A percentile compares a stretch with the other conserved stretches of the same genome.
These are phyloP conservation scores for Lagodon rhomboides DNA, from an alignment of 2,797 vertebrate species.

Conservation along the genomic window DNA sequence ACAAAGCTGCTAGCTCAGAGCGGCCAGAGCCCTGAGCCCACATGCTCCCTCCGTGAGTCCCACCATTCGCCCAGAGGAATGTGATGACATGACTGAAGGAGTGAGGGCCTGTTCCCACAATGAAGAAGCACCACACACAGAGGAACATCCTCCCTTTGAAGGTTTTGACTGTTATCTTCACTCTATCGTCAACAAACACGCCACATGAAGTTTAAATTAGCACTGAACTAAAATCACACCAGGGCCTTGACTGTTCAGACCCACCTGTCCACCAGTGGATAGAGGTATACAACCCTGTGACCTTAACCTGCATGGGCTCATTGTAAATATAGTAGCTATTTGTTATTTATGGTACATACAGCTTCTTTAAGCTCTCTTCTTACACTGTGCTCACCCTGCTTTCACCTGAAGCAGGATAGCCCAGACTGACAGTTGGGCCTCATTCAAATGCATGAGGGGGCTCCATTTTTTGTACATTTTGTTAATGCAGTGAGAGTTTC, in stretches of 20 bases:
- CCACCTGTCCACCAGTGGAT: background rate
- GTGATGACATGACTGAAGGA: conserved; percentile 66
- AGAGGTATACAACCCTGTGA: conserved; percentile 9
- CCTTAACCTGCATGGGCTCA: conserved; percentile 14
- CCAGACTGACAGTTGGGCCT: background rate
- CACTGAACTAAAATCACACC: conserved; percentile 19
- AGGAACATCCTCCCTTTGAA: conserved; percentile 56
- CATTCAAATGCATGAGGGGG: background rate
- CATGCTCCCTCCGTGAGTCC: conserved; percentile 55
- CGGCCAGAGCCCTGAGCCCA: conserved; percentile 54
- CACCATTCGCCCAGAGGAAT: conserved; percentile 52
- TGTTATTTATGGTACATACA: conserved; percentile 27
- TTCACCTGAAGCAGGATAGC: conserved; percentile 31
- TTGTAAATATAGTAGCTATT: conserved; percentile 34
- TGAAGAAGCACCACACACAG: conserved; percentile 41
- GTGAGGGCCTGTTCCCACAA: conserved; percentile 56
- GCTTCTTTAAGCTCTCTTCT: conserved; percentile 21
- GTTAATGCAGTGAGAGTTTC: background rate
- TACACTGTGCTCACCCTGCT: conserved; percentile 22
- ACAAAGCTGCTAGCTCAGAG: conserved; percentile 54
- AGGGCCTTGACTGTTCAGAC: background rate
- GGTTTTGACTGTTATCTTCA: conserved; percentile 46
- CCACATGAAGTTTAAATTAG: conserved; percentile 38
- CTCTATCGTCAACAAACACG: conserved; percentile 40
- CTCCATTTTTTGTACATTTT: background rate